phyloP scores from a whole-genome alignment of 2,888 invertebrate species.

The Drosophila longiperda region DNA sequence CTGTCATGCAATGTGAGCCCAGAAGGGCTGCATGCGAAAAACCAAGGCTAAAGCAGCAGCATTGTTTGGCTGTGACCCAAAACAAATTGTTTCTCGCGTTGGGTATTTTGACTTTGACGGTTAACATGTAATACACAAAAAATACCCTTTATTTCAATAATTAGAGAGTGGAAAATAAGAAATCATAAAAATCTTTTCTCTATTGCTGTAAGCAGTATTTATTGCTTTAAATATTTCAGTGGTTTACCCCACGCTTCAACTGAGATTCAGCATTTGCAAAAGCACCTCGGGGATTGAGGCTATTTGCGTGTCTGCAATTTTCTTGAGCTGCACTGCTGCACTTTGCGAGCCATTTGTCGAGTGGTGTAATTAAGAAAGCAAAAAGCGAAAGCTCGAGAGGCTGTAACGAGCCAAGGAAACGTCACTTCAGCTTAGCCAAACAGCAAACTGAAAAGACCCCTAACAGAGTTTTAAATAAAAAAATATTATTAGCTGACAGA shows the following conservation, averaged over 20 bases:
- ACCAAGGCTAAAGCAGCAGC: slow-evolving; percentile 33
- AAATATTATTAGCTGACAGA: slow-evolving; percentile 58
- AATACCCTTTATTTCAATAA: slow-evolving; percentile 2
- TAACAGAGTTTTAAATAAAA: slow-evolving; percentile 50
- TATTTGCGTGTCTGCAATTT: slow-evolving; percentile 74
- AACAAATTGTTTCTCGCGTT: not conserved
- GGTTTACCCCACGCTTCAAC: slow-evolving; percentile 2
- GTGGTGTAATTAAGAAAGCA: slow-evolving; percentile 71
- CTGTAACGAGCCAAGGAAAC: slow-evolving; percentile 50
- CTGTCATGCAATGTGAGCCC: slow-evolving; percentile 24
- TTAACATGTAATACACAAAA: not conserved
- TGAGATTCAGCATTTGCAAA: slow-evolving; percentile 28
- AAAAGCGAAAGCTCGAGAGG: slow-evolving; percentile 59
- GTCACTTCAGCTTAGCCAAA: slow-evolving; percentile 53
- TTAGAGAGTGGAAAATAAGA: not conserved
- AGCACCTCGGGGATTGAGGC: slow-evolving; percentile 46
- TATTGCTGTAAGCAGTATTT: not conserved
- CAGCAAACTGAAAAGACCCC: slow-evolving; percentile 34
- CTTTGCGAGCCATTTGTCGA: slow-evolving; percentile 61
- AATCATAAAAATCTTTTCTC: not conserved
- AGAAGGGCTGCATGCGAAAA: slow-evolving; percentile 18
- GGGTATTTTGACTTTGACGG: slow-evolving; percentile 13
- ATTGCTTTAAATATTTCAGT: not conserved
- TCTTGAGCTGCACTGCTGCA: slow-evolving; percentile 55
- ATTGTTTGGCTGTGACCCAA: slow-evolving; percentile 14